Base-by-base conservation (phyloP, 2,113 vertebrate species). In the Platysteira castanea region DNA sequence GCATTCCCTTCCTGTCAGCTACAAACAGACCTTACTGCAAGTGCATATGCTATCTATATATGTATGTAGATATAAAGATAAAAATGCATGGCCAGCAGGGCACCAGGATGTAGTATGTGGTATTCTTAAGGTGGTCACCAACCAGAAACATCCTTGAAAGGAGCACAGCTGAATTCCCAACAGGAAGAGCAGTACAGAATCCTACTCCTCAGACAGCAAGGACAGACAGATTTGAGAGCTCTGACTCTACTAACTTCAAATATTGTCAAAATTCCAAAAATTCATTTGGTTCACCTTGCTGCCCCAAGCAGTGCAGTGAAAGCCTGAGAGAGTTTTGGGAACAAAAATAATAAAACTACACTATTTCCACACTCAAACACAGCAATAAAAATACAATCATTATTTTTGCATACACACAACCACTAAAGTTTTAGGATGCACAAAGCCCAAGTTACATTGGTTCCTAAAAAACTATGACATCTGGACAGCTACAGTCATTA, bases 381-480 rank as follows among this genome's bases (percentile, higher is more conserved):
- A 70, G 63, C 44, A 78, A 47, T 44, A 73, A 20, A 88, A 69
- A 52, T 24, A 16, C 17, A 61, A 21, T 35, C 8, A 31, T 71
- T 30, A 27, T 39, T 70, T 93, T 33, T 46, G 54, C 49, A 39
- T 11, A 52, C 11, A 60, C 13, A 49, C 14, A 60, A 30, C 3
- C 41, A n/a, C 44, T 44, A 2, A 41, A 21, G 8, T 52, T 71
- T 68, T 31, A 46, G 41, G 71, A 75, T 18, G 16, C 13, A 27
- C 0, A 0, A 37, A 35, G 28, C 10, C 26, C 13, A 52, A 23
- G 28, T 35, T 21, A 37, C 35, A 69, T 0, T 42, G 23, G 22
- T 37, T 69, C 57, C 53, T 65, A 68, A 79, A 20, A 22, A 77
- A 69, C 53, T 37, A 10, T 28, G 53, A 10, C 33, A 54, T 35